Evolutionary conservation across 2,797 vertebrate species (phyloP).

Genomic region (Chiropotes sagulatus): DNA sequence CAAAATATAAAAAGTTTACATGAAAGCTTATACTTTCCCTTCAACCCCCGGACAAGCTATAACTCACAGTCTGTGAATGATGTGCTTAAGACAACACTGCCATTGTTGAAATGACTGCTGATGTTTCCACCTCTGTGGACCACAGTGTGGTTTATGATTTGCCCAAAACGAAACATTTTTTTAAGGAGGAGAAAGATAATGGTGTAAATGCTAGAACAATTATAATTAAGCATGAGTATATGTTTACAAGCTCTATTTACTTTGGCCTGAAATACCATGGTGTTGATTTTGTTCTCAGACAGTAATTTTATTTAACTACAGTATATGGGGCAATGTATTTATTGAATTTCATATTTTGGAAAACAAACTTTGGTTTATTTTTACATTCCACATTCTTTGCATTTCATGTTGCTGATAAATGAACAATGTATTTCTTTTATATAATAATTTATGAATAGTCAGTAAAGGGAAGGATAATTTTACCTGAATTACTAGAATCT

Average conservation of each 20-base stretch:
- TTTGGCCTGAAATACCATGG: constrained; percentile 58
- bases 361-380: background rate
- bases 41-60: background rate
- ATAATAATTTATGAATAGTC: constrained; percentile 25
- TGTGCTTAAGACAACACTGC: background rate
- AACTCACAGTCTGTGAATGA: background rate
- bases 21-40: background rate
- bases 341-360: constrained; percentile 53
- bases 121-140: constrained; percentile 2
- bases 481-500: background rate
- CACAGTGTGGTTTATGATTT: constrained; percentile 62
- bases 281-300: background rate
- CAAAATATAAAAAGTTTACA: background rate
- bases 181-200: constrained; percentile 61
- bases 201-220: background rate
- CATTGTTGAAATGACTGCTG: background rate
- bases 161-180: constrained; percentile 48
- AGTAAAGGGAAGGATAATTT: constrained; percentile 27
- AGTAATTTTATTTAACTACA: constrained; percentile 17
- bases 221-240: constrained; percentile 70
- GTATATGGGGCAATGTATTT: background rate
- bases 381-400: background rate
- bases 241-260: constrained; percentile 60
- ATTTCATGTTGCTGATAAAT: constrained; percentile 53
- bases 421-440: background rate